These are phyloP conservation scores for Xestia c-nigrum DNA, from an alignment of 2,888 invertebrate species.

Conservation along the genomic window DNA sequence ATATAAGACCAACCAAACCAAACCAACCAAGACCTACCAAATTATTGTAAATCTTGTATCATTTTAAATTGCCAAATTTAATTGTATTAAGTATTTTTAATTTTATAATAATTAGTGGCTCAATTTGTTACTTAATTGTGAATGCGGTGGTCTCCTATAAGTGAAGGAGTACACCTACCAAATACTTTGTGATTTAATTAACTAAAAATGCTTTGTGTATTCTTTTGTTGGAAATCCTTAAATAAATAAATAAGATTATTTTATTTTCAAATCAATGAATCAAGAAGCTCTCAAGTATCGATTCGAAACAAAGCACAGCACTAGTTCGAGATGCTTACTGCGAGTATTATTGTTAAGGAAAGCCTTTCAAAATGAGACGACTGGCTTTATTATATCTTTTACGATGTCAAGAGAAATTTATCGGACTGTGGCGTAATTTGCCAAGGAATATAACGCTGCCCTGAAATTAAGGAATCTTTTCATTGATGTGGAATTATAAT, in stretches of 20 bases:
- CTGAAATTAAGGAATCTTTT: slow-evolving; percentile 52
- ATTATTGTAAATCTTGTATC: no score
- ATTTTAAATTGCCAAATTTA: no score
- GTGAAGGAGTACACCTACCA: no score
- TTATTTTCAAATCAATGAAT: not conserved
- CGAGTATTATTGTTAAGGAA: slow-evolving; percentile 63
- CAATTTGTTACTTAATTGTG: no score
- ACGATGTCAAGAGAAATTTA: slow-evolving; percentile 68
- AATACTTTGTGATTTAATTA: no score
- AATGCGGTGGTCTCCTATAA: no score
- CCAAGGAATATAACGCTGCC: slow-evolving; percentile 57
- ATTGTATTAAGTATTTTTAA: no score
- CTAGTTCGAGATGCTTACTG: slow-evolving; percentile 61
- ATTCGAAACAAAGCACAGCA: slow-evolving; percentile 46
- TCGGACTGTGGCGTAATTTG: slow-evolving; percentile 61
- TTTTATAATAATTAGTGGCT: no score
- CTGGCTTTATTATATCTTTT: slow-evolving; percentile 66
- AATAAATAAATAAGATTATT: not conserved
- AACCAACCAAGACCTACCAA: no score
- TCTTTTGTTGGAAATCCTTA: no score
- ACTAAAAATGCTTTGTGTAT: no score
- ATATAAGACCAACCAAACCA: no score
- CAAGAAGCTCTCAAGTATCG: slow-evolving; percentile 14
- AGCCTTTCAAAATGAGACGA: slow-evolving; percentile 63
- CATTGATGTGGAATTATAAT: slow-evolving; percentile 33